Base-by-base conservation (phyloP, 1,140 invertebrate species). In the Asbolus verrucosus region DNA sequence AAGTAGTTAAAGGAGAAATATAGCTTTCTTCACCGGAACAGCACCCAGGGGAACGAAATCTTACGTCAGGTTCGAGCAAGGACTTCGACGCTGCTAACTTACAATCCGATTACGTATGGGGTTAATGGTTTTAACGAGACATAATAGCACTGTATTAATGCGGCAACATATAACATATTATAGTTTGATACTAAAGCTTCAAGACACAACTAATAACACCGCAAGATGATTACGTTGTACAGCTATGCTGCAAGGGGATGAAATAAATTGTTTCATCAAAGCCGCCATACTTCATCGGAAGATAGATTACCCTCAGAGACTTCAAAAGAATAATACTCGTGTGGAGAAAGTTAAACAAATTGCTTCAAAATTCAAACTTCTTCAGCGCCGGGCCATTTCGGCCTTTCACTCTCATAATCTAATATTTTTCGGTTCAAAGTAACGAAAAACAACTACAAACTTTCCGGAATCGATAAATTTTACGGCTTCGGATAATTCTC, bases 1-100 rank as follows among this genome's bases (percentile, higher is more conserved):
- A 67, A 67, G 43, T 67, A 46, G 65, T 67, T 43, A 67, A 41
- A 54, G 43, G 54, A 67, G 43, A 67, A 67, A 67, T 67, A 67
- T 54, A 67, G 31, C 43, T 67, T 54, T 21, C 31, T 36, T 38
- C 65, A 54, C 54, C 30, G 6, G 31, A 54, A 69, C 33, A 27
- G 33, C 67, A 69, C 67, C 38, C 67, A 13, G 38, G 67, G 67
- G 67, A 46, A 61, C 38, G 60, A 61, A 54, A 54, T 54, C 46
- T 54, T 54, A 27, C 46, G 46, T 54, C 46, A 54, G 39, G 39
- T 27, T 43, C n/a, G 15, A 33, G 30, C 36, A 63, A 31, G 19
- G 41, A 54, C 41, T 50, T 50, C 31, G 41, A 31, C 30, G 38
- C 38, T 30, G 14, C 65, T 46, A 54, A 54, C 65, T 54, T 41